Evolutionary conservation across 2,888 invertebrate species (phyloP), one percentile per base, ranked within the genome.

Genomic region (Ophion ellenae): DNA sequence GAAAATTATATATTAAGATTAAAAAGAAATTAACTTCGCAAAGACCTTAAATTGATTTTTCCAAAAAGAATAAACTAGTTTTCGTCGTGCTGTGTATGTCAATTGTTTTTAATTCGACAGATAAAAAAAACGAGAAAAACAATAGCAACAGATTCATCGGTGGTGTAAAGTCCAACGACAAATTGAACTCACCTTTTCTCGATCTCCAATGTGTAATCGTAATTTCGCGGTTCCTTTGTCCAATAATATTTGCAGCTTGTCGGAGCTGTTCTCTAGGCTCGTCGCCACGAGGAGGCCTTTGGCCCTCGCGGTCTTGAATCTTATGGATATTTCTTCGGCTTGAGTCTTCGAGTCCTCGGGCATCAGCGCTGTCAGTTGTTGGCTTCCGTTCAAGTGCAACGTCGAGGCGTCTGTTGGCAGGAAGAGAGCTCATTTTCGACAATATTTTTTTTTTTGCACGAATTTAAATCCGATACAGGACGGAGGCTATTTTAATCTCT

Each of bases 321-420:
- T 95, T 74, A 99, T 95, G 64, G 97, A 95, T 83, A 99, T 95
- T 92, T 99, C 98, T 93, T 99, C 99, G 0, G 98, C 98, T 94
- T 99, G 98, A 0, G 98, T 97, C 93, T 94, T 95, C 75, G 96
- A 96, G 86, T 97, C 97, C 86, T 97, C 97, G n/a, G 96, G 96
- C 81, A 97, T 94, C 70, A 96, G 95, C 6, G 98, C 96, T 59
- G 97, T 96, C 95, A 99, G 96, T 92, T 98, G 97, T 93, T 99
- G 98, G 36, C 97, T 97, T 59, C 98, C 98, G 92, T 99, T 98
- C 91, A 99, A 96, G 91, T 96, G 97, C 86, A 99, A 95, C 2
- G 98, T 98, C 9, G 98, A 96, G 0, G 98, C 97, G 93, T 98
- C 99, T 97, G 83, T 73, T 61, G 53, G 14, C 17, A 14, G 17